Evolutionary conservation across 2,888 invertebrate genomes (phyloP), one percentile per base, ranked within the genome.

Genomic region (Siphlonurus alternatus): DNA sequence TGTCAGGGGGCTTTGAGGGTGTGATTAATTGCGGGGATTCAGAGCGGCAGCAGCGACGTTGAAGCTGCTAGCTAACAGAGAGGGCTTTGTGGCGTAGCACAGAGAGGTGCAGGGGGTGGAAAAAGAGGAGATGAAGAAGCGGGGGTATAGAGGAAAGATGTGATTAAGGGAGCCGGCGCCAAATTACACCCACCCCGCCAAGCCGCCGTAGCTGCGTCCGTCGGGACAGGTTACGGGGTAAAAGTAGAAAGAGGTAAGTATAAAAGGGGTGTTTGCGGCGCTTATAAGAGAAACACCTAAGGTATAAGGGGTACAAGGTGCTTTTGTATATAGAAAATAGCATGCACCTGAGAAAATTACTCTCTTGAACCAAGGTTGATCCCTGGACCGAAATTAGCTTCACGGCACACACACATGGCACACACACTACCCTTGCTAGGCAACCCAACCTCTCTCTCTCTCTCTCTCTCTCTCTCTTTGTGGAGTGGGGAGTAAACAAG

Each of bases 21-120:
- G 74, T 76, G 76, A 76, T 76, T 76, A 76, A 76, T 76, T 75
- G 75, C 72, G 67, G 72, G 73, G 72, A 73, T 71, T 64, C 64
- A 53, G 69, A 72, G 70, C 56, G 64, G 66, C 61, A 64, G 63
- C 63, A 62, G 63, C 63, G 38, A 38, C 38, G 15, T 15, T 38
- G 38, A 15, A 10, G 38, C 54, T 3, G 59, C 22, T 25, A 61
- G 7, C 63, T 63, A 18, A 18, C 25, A 61, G 51, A 24, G 59
- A n/a, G 61, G 51, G 23, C 23, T 66, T 66, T 63, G 66, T 61
- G 53, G 63, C 23, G 56, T 23, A 10, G 51, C n/a, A 59, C 63
- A 51, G 25, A 63, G 59, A 62, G 22, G 24, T 24, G 59, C 54
- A 20, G 59, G 19, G 19, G 18, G 2, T 61, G 25, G 53, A n/a